Evolutionary conservation across 2,797 vertebrate genomes (phyloP).

Genomic region (Cheirogaleus major): DNA sequence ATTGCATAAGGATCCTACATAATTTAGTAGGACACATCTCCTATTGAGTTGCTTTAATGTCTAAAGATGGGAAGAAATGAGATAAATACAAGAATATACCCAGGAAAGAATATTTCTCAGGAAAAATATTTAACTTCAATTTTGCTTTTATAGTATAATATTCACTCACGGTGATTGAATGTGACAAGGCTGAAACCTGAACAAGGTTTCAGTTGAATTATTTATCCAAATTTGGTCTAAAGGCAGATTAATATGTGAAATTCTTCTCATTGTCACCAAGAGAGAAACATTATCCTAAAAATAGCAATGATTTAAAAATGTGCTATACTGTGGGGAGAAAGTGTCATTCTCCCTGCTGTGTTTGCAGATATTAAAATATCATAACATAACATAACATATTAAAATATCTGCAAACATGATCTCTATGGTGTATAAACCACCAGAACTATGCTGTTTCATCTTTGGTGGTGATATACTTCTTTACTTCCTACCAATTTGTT

Average conservation of each 20-base stretch:
- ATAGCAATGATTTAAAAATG: background rate
- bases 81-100: background rate
- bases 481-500: background rate
- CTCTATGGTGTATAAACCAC: background rate
- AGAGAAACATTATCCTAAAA: background rate
- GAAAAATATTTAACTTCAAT: background rate
- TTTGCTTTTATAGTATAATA: background rate
- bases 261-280: background rate
- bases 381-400: too few species aligned
- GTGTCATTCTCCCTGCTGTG: background rate
- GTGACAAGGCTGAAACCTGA: constrained; percentile 11
- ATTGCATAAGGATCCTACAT: background rate
- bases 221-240: constrained; percentile 23
- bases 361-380: background rate
- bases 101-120: background rate
- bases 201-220: constrained; percentile 16
- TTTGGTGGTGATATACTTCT: background rate
- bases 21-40: background rate
- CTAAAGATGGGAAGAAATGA: background rate
- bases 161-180: background rate
- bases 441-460: background rate
- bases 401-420: background rate
- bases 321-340: background rate
- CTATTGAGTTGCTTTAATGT: background rate
- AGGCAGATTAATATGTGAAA: constrained; percentile 33